Evolutionary conservation across 2,113 vertebrate genomes (phyloP).

Genomic region (Gallinago paraguaiae): DNA sequence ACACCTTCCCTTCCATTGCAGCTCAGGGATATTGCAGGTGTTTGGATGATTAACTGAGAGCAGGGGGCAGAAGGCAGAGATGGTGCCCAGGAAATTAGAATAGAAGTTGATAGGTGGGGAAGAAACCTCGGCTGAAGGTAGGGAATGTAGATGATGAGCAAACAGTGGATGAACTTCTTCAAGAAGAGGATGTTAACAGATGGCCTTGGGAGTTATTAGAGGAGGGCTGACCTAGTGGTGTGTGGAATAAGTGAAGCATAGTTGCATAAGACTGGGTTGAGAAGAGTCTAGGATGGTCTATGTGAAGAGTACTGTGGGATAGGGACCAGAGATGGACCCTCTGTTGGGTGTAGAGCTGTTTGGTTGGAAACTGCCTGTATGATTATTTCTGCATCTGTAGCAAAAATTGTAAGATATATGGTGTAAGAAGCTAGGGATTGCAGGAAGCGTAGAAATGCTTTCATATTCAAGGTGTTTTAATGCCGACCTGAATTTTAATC

Average conservation of each 20-base stretch:
- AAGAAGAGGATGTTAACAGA: not conserved
- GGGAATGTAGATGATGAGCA: not conserved
- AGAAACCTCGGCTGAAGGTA: not conserved
- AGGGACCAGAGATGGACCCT: not conserved
- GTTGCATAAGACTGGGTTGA: not conserved
- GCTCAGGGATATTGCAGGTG: not conserved
- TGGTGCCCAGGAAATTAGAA: not conserved
- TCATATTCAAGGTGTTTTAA: not conserved
- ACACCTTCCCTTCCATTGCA: not conserved
- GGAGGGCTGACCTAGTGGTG: not conserved
- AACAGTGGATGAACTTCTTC: not conserved
- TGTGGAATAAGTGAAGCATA: not conserved
- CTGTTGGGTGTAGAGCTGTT: not conserved
- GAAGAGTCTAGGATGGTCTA: not conserved
- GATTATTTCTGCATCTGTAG: not conserved
- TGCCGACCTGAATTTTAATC: not conserved
- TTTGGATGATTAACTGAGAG: not conserved
- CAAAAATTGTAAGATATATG: not conserved
- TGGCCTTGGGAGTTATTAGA: not conserved
- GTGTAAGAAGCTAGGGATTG: not conserved
- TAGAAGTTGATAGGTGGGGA: not conserved
- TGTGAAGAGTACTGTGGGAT: not conserved
- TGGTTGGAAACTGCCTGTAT: not conserved
- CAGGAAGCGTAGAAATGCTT: not conserved
- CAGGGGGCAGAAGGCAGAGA: not conserved